phyloP scores from a whole-genome alignment of 2,888 invertebrate species.

The Sarcophaga variegata region DNA sequence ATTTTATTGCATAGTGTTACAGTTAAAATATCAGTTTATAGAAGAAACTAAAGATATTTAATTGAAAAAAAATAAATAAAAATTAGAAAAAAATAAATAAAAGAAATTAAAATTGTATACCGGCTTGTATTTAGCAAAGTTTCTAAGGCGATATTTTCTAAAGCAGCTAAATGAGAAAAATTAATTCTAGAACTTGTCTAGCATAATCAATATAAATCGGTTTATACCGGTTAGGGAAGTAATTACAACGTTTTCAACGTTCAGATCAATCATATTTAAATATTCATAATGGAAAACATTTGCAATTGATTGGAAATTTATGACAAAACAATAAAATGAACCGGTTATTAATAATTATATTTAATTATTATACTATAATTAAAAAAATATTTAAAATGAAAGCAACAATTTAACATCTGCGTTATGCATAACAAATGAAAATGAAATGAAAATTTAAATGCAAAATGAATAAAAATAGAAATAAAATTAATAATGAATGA shows the following conservation, averaged over 20 bases:
- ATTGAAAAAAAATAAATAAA: no score
- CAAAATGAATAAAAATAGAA: neutral
- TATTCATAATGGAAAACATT: constrained; percentile 20
- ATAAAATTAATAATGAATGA: neutral
- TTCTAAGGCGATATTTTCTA: no score
- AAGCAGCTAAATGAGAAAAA: no score
- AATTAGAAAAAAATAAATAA: no score
- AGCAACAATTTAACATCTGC: constrained; percentile 25
- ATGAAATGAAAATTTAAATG: neutral
- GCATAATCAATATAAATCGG: no score
- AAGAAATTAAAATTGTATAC: no score
- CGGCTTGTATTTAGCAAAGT: no score
- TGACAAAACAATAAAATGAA: neutral
- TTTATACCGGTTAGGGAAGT: neutral
- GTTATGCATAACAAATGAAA: neutral
- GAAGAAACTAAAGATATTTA: no score
- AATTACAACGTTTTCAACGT: neutral
- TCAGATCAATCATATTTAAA: neutral
- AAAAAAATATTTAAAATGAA: neutral
- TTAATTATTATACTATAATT: neutral
- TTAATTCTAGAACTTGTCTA: no score
- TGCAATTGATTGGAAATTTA: neutral
- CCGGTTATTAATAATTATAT: neutral
- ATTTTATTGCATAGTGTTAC: no score
- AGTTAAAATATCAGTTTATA: no score